phyloP scores from a whole-genome alignment of 2,113 vertebrate genomes.

The Equus przewalskii region DNA sequence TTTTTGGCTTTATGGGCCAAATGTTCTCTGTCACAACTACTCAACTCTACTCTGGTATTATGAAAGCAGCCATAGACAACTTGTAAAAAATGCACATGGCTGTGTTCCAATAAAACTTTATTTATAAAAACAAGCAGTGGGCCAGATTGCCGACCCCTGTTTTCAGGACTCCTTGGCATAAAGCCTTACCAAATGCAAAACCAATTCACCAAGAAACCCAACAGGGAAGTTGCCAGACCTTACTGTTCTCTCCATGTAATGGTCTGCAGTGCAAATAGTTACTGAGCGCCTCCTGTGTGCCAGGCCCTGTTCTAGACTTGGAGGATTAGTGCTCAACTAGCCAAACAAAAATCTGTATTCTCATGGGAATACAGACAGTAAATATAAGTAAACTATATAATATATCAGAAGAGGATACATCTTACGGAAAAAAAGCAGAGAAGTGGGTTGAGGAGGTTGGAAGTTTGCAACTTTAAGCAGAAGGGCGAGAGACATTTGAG shows the following conservation, averaged over 20 bases:
- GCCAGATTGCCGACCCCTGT: background rate
- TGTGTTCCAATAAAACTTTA: background rate
- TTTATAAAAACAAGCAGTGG: background rate
- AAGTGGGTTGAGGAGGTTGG: background rate
- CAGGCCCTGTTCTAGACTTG: background rate
- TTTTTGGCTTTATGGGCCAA: background rate
- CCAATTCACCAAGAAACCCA: background rate
- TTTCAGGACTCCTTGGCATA: background rate
- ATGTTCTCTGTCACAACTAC: background rate
- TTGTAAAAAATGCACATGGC: background rate
- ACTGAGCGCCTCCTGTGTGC: background rate
- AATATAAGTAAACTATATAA: background rate
- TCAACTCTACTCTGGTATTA: background rate
- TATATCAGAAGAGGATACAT: background rate
- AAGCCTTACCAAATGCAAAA: background rate
- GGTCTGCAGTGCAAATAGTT: background rate
- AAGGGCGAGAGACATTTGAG: background rate
- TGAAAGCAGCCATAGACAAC: background rate
- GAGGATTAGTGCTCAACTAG: background rate
- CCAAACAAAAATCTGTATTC: background rate
- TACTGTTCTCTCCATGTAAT: background rate
- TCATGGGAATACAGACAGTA: background rate
- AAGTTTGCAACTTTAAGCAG: background rate
- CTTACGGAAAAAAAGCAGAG: background rate
- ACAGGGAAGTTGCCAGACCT: background rate